Percentiles rank a stretch among this genome's conserved stretches.
phyloP scores from a whole-genome alignment of 2,113 vertebrate species.

The Cebus imitator region DNA sequence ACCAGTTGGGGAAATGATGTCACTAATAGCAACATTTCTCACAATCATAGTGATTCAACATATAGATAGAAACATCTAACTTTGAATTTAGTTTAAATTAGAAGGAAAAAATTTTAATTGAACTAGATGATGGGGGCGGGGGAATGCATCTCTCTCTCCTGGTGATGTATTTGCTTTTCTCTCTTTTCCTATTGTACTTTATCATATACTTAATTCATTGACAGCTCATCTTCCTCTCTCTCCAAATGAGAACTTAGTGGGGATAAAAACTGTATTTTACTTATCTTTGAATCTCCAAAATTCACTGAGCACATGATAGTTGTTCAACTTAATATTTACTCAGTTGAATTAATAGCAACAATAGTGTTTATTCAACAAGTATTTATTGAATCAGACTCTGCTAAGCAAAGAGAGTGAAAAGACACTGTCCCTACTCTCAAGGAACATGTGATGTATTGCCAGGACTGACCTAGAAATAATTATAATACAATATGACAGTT shows the following conservation, averaged over 20 bases:
- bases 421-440: background rate
- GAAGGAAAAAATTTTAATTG: background rate
- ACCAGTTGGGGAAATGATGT: constrained; percentile 18
- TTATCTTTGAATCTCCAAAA: background rate
- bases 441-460: background rate
- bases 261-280: constrained; percentile 11
- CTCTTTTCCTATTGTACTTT: background rate
- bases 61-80: background rate
- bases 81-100: constrained; percentile 40
- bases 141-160: background rate
- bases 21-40: constrained; percentile 8
- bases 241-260: background rate
- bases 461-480: constrained; percentile 42
- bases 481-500: constrained; percentile 5
- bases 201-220: background rate
- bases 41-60: background rate
- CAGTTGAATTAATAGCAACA: constrained; percentile 39
- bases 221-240: background rate
- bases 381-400: constrained; percentile 23
- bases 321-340: constrained; percentile 49
- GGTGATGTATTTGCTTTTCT: constrained; percentile 3
- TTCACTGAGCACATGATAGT: background rate
- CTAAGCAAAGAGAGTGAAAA: constrained; percentile 9
- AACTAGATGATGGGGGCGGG: background rate
- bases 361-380: constrained; percentile 45